Conservation (phyloP, 1,140 invertebrate species). For the Hyphantria cunea region DNA sequence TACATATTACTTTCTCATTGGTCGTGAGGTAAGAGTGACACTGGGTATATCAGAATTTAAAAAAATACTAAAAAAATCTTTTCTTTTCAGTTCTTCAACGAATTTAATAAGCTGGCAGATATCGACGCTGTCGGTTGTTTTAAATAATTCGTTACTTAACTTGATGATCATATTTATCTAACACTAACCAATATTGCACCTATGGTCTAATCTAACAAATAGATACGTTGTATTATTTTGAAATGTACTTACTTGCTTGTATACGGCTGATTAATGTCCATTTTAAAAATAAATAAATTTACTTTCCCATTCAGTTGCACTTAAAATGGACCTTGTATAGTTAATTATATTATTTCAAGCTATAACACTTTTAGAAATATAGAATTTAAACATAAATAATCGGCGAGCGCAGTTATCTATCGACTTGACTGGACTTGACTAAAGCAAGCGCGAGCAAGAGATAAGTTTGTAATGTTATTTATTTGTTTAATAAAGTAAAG, state of each 20-base stretch:
- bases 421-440: slow-evolving; percentile 9
- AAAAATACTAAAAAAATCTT: too few species aligned
- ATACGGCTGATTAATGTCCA: slow-evolving; percentile 15
- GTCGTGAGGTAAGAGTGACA: too few species aligned
- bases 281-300: neutral
- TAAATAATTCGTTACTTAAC: too few species aligned
- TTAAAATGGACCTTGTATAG: neutral
- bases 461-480: slow-evolving; percentile 26
- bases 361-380: neutral
- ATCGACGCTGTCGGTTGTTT: too few species aligned
- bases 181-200: too few species aligned
- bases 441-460: slow-evolving; percentile 2
- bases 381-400: neutral
- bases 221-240: too few species aligned
- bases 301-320: neutral
- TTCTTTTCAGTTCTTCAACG: too few species aligned
- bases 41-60: too few species aligned
- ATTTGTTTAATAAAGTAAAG: slow-evolving; percentile 15
- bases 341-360: neutral
- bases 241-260: slow-evolving; percentile 1
- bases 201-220: too few species aligned
- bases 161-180: too few species aligned
- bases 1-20: too few species aligned
- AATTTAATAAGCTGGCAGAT: too few species aligned
- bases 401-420: slow-evolving; percentile 22